These are phyloP conservation scores for Drosophila parthenogenetica DNA, from an alignment of 2,888 invertebrate species.

Conservation along the genomic window DNA sequence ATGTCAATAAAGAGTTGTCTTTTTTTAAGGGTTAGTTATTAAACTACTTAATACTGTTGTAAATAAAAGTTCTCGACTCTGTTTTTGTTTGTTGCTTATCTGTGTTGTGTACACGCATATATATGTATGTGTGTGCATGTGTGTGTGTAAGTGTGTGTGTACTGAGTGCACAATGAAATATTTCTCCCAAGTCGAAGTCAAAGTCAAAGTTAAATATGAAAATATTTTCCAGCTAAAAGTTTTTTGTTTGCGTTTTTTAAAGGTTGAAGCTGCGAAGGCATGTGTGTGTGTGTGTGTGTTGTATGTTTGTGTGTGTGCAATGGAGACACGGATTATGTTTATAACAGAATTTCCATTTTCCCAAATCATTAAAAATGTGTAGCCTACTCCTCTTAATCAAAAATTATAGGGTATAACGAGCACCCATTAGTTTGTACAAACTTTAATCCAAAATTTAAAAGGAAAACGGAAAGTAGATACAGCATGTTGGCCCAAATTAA, in stretches of 20 bases:
- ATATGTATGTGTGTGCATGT: neutral
- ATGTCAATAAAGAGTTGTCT: too few relatives aligned
- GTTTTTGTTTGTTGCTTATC: too few relatives aligned
- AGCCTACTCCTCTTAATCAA: neutral
- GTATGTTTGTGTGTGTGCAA: slow-evolving; percentile 18
- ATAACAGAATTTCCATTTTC: too few relatives aligned
- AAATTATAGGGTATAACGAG: neutral
- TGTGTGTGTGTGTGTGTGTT: slow-evolving; percentile 1
- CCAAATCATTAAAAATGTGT: too few relatives aligned
- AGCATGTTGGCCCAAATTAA: slow-evolving; percentile 2
- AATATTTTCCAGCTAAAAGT: slow-evolving; percentile 45
- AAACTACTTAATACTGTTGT: too few relatives aligned
- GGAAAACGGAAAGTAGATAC: too few relatives aligned
- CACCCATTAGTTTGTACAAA: too few relatives aligned
- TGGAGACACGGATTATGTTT: too few relatives aligned
- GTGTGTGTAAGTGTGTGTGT: slow-evolving; percentile 8
- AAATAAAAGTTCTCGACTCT: too few relatives aligned
- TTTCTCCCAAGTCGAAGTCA: slow-evolving; percentile 36
- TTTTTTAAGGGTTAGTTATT: too few relatives aligned
- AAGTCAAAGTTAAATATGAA: slow-evolving; percentile 58
- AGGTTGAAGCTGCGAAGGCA: slow-evolving; percentile 26
- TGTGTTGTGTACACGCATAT: too few relatives aligned
- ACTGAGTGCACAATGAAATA: slow-evolving; percentile 15
- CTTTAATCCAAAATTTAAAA: neutral
- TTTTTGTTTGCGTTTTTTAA: slow-evolving; percentile 51